Evolutionary conservation across 1,140 invertebrate genomes (phyloP).

Genomic region (Bathynomus jamesi): DNA sequence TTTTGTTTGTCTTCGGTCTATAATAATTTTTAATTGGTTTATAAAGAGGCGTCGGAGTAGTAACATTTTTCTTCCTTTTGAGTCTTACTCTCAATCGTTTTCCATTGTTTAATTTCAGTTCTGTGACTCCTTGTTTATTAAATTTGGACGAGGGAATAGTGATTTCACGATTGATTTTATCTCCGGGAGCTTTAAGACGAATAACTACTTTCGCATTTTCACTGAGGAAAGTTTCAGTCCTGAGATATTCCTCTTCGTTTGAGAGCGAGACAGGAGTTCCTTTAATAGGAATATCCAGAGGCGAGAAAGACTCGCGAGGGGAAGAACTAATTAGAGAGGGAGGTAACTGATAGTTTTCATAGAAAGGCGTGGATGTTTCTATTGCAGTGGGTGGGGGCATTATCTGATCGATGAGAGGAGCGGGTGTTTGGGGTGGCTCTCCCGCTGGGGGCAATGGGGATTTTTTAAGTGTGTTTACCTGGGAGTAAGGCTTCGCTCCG

Average conservation of each 20-base stretch:
- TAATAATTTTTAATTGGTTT: too few relatives aligned
- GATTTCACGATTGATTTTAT: background rate
- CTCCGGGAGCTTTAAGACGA: background rate
- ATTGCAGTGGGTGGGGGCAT: background rate
- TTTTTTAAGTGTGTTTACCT: too few relatives aligned
- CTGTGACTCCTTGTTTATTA: background rate
- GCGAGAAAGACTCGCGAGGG: too few relatives aligned
- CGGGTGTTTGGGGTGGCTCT: background rate
- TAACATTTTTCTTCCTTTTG: background rate
- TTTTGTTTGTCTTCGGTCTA: too few relatives aligned
- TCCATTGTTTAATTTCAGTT: background rate
- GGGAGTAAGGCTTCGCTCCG: too few relatives aligned
- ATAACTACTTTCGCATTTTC: background rate
- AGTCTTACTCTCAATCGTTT: background rate
- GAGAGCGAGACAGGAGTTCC: too few relatives aligned
- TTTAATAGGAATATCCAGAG: too few relatives aligned
- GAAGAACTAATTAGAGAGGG: background rate
- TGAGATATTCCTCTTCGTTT: too few relatives aligned
- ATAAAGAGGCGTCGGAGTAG: too few relatives aligned
- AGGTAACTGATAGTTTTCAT: background rate
- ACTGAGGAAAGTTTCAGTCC: too few relatives aligned
- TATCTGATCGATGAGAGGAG: background rate
- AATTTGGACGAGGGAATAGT: background rate
- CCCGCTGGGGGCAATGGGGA: too few relatives aligned
- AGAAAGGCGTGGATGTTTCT: background rate